phyloP scores from a whole-genome alignment of 2,113 vertebrate genomes.

The Daboia siamensis region DNA sequence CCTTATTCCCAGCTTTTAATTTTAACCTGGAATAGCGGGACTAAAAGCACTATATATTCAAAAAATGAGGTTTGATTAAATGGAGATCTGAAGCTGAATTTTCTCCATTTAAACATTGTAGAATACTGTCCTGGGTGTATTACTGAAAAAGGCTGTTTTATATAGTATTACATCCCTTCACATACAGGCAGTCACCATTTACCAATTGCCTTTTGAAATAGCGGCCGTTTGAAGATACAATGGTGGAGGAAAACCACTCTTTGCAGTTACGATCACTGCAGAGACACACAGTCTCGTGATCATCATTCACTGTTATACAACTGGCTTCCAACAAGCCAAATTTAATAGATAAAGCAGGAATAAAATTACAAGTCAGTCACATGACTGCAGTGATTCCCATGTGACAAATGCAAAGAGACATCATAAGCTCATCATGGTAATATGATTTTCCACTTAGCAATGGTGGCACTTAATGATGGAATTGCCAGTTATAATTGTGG shows the following conservation, averaged over 20 bases:
- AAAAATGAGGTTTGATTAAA: neutral
- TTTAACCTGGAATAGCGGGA: neutral
- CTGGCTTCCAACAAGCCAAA: neutral
- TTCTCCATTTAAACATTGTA: neutral
- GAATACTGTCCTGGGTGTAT: neutral
- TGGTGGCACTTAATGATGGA: neutral
- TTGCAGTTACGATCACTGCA: neutral
- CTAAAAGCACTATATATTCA: neutral
- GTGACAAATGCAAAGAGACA: neutral
- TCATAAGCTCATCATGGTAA: neutral
- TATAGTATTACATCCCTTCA: neutral
- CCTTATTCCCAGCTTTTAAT: neutral
- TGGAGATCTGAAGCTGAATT: neutral
- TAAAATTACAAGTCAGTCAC: neutral
- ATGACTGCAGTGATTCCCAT: neutral
- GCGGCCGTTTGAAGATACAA: neutral
- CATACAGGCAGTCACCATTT: neutral
- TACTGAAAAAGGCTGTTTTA: neutral
- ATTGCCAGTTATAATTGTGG: neutral
- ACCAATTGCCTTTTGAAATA: neutral
- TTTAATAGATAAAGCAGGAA: neutral
- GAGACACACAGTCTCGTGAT: neutral
- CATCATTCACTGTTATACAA: neutral
- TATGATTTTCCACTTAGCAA: neutral
- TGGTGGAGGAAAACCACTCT: neutral